A percentile compares a stretch with the other conserved stretches of the same genome.
Evolutionary conservation across 2,888 invertebrate species (phyloP).

Genomic region (Trichopoda pennipes): DNA sequence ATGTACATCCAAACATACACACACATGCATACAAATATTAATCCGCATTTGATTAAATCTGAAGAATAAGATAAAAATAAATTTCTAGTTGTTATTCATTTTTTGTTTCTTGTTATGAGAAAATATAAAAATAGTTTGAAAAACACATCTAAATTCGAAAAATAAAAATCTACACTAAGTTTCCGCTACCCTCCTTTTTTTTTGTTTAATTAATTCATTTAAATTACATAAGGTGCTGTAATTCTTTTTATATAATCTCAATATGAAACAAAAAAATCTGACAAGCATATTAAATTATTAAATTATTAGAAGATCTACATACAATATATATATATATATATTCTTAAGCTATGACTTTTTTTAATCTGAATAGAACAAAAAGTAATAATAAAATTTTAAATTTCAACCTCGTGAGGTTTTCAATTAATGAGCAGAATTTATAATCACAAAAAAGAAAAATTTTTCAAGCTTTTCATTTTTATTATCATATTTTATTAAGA

Average conservation of each 20-base stretch:
- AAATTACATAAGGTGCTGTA: conserved; percentile 72
- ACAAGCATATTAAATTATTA: conserved; percentile 60
- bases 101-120: no score
- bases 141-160: neutral
- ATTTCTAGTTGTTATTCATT: no score
- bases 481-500: conserved; percentile 12
- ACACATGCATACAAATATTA: no score
- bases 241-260: conserved; percentile 69
- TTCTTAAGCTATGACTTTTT: conserved; percentile 49
- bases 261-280: conserved; percentile 64
- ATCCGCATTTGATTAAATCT: no score
- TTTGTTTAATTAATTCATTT: conserved; percentile 36
- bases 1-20: no score
- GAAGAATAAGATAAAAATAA: no score
- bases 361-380: conserved; percentile 22
- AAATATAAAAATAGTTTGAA: no score
- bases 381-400: conserved; percentile 17
- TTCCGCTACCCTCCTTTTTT: no score
- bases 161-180: neutral
- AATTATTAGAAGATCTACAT: conserved; percentile 22
- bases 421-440: conserved; percentile 15
- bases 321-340: conserved; percentile 26
- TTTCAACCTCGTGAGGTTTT: neutral
- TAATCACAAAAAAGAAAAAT: conserved; percentile 14
- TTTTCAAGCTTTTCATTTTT: conserved; percentile 44